Evolutionary conservation across 2,888 invertebrate genomes (phyloP).

Genomic region (Macaria liturata): DNA sequence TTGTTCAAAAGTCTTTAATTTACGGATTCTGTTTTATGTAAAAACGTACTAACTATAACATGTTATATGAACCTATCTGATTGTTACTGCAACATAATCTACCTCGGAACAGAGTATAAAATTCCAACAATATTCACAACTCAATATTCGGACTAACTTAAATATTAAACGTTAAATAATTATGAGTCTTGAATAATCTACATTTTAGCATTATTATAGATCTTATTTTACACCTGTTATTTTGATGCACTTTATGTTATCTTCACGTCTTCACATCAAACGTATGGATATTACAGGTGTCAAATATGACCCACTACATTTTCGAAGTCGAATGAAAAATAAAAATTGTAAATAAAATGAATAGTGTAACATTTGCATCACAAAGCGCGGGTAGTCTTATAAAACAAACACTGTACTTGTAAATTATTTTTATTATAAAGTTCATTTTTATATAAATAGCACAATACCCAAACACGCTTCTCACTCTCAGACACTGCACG

Average conservation of each 20-base stretch:
- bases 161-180: too few relatives aligned
- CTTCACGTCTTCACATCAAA: too few relatives aligned
- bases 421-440: slow-evolving; percentile 82
- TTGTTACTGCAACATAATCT: slow-evolving; percentile 36
- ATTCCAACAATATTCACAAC: slow-evolving; percentile 47
- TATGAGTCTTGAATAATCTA: too few relatives aligned
- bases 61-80: slow-evolving; percentile 36
- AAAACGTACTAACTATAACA: slow-evolving; percentile 43
- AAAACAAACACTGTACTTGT: slow-evolving; percentile 46
- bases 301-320: too few relatives aligned
- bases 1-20: slow-evolving; percentile 56
- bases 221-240: too few relatives aligned
- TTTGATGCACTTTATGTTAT: too few relatives aligned
- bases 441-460: slow-evolving; percentile 80
- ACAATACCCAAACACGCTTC: slow-evolving; percentile 75
- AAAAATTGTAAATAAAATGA: too few relatives aligned
- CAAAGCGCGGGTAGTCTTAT: slow-evolving; percentile 24
- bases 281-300: too few relatives aligned
- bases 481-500: slow-evolving; percentile 37
- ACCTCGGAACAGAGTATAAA: slow-evolving; percentile 31
- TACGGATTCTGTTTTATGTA: slow-evolving; percentile 46
- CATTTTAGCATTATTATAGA: too few relatives aligned
- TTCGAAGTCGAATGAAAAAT: too few relatives aligned
- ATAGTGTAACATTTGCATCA: slow-evolving; percentile 1
- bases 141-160: slow-evolving; percentile 20